These are phyloP conservation scores for Lasioglossum oenotherae DNA, from an alignment of 2,888 invertebrate genomes.

Conservation along the genomic window DNA sequence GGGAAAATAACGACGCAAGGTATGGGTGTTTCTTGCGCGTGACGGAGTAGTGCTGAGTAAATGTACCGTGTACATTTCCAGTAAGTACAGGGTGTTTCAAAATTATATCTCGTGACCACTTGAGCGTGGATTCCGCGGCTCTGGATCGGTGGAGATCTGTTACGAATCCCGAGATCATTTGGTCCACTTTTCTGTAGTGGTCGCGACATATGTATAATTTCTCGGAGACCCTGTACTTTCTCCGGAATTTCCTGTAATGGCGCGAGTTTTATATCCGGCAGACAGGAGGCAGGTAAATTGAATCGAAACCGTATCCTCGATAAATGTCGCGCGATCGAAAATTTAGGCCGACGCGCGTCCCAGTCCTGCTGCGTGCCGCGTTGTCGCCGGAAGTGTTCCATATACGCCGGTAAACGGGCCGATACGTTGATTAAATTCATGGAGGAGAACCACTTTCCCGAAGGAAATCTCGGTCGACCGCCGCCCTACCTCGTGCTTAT, in stretches of 20 bases:
- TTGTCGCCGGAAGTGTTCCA: not conserved
- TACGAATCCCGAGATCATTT: no score
- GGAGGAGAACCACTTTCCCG: constrained; percentile 9
- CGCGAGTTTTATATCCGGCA: constrained; percentile 24
- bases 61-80: constrained; percentile 36
- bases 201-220: no score
- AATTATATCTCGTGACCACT: no score
- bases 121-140: no score
- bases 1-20: not conserved
- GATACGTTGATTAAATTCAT: constrained; percentile 24
- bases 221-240: not conserved
- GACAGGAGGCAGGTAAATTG: constrained; percentile 24
- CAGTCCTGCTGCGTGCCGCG: not conserved
- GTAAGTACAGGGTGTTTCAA: not conserved
- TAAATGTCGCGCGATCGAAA: constrained; percentile 9
- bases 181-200: no score
- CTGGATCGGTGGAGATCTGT: no score
- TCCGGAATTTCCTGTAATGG: constrained; percentile 18
- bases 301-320: constrained; percentile 26
- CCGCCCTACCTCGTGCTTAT: constrained; percentile 25
- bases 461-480: constrained; percentile 16
- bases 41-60: constrained; percentile 16
- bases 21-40: constrained; percentile 34
- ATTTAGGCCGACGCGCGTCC: not conserved
- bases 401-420: not conserved